Conservation (phyloP, 2,888 invertebrate genomes). For the Ormyrus labotus region DNA sequence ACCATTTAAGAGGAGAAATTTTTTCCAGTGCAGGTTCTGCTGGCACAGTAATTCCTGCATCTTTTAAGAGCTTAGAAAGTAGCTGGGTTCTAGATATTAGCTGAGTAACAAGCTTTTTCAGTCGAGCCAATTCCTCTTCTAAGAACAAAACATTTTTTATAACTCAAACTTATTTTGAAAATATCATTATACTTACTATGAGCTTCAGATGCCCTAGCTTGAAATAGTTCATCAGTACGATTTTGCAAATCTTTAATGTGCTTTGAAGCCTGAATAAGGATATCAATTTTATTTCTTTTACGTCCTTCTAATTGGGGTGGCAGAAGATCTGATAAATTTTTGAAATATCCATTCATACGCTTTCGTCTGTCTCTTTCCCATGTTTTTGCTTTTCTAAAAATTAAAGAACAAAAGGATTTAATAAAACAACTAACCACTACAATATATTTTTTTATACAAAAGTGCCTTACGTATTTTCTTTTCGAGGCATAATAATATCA, state of each 20-base stretch:
- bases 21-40: constrained; percentile 74
- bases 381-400: constrained; percentile 80
- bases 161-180: too few species aligned
- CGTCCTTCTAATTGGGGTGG: constrained; percentile 79
- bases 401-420: constrained; percentile 15
- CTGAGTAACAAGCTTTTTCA: constrained; percentile 71
- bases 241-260: constrained; percentile 73
- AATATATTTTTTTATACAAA: constrained; percentile 25
- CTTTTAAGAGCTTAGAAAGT: constrained; percentile 69
- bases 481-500: constrained; percentile 73
- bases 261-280: constrained; percentile 72
- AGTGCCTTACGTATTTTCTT: constrained; percentile 72
- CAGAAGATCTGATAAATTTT: constrained; percentile 76
- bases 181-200: constrained; percentile 66
- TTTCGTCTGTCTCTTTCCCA: constrained; percentile 84
- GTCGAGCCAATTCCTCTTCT: constrained; percentile 72
- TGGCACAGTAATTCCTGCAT: constrained; percentile 73
- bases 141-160: constrained; percentile 9
- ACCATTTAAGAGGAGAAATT: constrained; percentile 73
- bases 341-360: constrained; percentile 80
- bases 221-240: constrained; percentile 71
- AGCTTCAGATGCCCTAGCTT: constrained; percentile 69
- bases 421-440: constrained; percentile 18
- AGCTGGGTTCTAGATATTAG: constrained; percentile 71
- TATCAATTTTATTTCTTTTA: constrained; percentile 79